Conservation (phyloP, 2,888 invertebrate genomes). For the Euzophera pinguis region DNA sequence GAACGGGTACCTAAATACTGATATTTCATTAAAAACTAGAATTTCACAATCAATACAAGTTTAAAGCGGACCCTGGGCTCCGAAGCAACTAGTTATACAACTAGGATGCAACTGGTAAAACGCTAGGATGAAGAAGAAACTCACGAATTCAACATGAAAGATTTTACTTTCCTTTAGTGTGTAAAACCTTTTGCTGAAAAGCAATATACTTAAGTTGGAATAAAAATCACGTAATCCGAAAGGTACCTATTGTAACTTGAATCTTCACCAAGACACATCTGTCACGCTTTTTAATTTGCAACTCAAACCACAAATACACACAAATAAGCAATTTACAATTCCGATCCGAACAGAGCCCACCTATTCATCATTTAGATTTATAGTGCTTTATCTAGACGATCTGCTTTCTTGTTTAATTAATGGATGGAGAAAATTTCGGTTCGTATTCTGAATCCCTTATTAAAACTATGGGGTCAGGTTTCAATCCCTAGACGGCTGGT, state of each 20-base stretch:
- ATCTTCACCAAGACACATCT: conserved; percentile 16
- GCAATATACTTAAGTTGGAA: no score
- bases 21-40: no score
- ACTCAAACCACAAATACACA: conserved; percentile 36
- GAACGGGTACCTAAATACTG: no score
- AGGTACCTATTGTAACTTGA: not conserved
- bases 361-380: conserved; percentile 79
- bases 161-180: no score
- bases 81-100: no score
- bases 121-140: no score
- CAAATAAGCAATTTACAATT: conserved; percentile 74
- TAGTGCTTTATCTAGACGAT: conserved; percentile 72
- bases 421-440: conserved; percentile 63
- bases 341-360: conserved; percentile 59
- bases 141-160: no score
- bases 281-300: conserved; percentile 25
- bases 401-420: conserved; percentile 76
- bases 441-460: conserved; percentile 22
- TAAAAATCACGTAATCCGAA: no score
- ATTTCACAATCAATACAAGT: no score
- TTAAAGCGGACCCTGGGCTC: no score
- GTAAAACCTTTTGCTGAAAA: no score
- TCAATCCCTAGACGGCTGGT: conserved; percentile 1
- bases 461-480: conserved; percentile 19
- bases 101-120: no score